Evolutionary conservation across 2,113 vertebrate species (phyloP), one percentile per base, ranked within the genome.

Genomic region (Vulpes vulpes): DNA sequence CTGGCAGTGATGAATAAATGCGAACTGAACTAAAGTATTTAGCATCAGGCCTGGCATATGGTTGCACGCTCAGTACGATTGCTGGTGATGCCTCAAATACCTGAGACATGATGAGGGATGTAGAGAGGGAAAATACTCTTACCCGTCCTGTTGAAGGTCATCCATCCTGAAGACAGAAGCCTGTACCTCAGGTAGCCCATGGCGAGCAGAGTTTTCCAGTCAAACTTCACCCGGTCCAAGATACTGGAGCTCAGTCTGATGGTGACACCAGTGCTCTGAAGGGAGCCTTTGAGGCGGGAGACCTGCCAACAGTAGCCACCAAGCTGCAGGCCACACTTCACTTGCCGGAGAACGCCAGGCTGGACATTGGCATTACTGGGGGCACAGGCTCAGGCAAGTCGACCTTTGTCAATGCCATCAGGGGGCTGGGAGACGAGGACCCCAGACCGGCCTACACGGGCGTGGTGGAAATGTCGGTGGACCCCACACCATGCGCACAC

Each of bases 321-420:
- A 95, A 78, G 53, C 19, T 98, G 23, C 96, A 97, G 87, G 65
- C 51, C 71, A 98, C 92, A 3, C 57, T 98, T 22, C 93, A 95
- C 0, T 64, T 60, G 0, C 88, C 95, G 60, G 95, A 98, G 83
- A 96, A 96, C 1, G 35, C 92, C 25, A 88, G 65, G 38, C 94
- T 97, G 38, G 89, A 98, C 30, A 62, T 91, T 0, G 96, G 96
- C 4, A 5, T 98, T 3, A 94, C 96, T 0, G 73, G 97, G 32
- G 90, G 88, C 10, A 80, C 78, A 0, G 95, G 89, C 0, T 95
- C 80, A 1, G 96, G 96, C 51, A 96, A 97, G 80, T 97, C 96
- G 27, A 98, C 98, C 16, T 91, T 98, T 12, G 88, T 98, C 84
- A 98, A 98, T 2, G 79, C 89, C 49, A 84, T 98, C 67, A 57